Percentiles rank a stretch among this genome's conserved stretches.
phyloP scores from a whole-genome alignment of 1,140 invertebrate species.

The Nymphalis io region DNA sequence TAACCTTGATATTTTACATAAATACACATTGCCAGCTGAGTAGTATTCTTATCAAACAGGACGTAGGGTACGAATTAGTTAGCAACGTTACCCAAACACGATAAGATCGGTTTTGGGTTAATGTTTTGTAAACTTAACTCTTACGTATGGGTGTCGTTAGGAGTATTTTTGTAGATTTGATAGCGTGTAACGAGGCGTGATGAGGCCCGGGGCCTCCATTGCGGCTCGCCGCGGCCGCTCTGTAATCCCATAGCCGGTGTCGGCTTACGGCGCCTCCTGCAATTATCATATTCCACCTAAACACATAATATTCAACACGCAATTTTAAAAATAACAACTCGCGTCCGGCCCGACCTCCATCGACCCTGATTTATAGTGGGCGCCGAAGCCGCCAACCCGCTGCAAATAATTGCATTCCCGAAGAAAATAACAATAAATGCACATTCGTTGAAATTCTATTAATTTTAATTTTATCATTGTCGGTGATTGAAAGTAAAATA shows the following conservation, averaged over 20 bases:
- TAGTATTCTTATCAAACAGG: constrained; percentile 2
- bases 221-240: constrained; percentile 47
- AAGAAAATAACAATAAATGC: constrained; percentile 55
- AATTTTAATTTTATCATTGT: neutral
- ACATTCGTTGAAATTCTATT: neutral
- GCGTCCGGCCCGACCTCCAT: constrained; percentile 71
- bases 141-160: constrained; percentile 8
- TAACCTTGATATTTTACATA: constrained; percentile 13
- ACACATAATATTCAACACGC: constrained; percentile 79
- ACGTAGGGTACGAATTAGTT: constrained; percentile 10
- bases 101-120: constrained; percentile 10
- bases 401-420: constrained; percentile 55
- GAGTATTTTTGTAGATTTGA: constrained; percentile 42
- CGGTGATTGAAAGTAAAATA: neutral
- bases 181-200: constrained; percentile 54
- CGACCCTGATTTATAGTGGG: constrained; percentile 70
- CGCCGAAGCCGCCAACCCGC: constrained; percentile 49
- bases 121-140: constrained; percentile 8
- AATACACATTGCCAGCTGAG: constrained; percentile 1
- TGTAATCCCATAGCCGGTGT: constrained; percentile 76
- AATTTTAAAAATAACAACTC: constrained; percentile 78
- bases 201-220: constrained; percentile 34
- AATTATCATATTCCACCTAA: constrained; percentile 81
- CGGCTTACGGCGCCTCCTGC: constrained; percentile 77
- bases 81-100: constrained; percentile 3